Percentiles rank a stretch among this genome's conserved stretches.
These are phyloP conservation scores for Eptatretus atami DNA, from an alignment of 2,797 vertebrate genomes.

Conservation along the genomic window DNA sequence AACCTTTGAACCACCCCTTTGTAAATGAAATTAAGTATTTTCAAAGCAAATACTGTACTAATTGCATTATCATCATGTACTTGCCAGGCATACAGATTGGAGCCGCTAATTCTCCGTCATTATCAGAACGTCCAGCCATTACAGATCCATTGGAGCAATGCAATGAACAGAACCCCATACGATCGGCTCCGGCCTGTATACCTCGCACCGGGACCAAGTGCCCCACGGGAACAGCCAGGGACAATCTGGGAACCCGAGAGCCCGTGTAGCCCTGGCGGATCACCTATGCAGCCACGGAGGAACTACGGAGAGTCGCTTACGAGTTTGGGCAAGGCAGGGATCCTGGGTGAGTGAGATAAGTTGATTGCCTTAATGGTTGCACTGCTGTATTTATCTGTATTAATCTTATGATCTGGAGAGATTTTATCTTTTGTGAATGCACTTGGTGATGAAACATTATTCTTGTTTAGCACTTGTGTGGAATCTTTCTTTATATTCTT, in stretches of 20 bases:
- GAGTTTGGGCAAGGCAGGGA: constrained; percentile 81
- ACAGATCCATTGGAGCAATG: constrained; percentile 88
- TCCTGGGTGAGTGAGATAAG: constrained; percentile 24
- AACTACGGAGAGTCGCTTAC: constrained; percentile 89
- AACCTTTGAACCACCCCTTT: no score
- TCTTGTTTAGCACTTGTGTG: background rate
- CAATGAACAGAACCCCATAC: constrained; percentile 38
- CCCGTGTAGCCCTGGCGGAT: constrained; percentile 51
- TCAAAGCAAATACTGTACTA: background rate
- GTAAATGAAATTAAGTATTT: no score
- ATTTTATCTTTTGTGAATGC: no score
- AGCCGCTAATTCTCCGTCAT: constrained; percentile 76
- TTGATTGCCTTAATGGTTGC: no score
- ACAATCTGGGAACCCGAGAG: constrained; percentile 39
- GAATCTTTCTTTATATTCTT: background rate
- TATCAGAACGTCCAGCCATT: constrained; percentile 76
- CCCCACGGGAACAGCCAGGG: constrained; percentile 9
- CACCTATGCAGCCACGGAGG: constrained; percentile 39
- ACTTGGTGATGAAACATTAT: background rate
- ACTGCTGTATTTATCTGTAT: no score
- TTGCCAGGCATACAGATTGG: constrained; percentile 62
- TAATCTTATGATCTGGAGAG: no score
- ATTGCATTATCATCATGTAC: constrained; percentile 4
- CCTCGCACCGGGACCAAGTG: constrained; percentile 48
- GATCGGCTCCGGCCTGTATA: constrained; percentile 50